These are phyloP conservation scores for Schizothorax lantsangensis DNA, from an alignment of 2,797 vertebrate genomes.

Conservation along the genomic window DNA sequence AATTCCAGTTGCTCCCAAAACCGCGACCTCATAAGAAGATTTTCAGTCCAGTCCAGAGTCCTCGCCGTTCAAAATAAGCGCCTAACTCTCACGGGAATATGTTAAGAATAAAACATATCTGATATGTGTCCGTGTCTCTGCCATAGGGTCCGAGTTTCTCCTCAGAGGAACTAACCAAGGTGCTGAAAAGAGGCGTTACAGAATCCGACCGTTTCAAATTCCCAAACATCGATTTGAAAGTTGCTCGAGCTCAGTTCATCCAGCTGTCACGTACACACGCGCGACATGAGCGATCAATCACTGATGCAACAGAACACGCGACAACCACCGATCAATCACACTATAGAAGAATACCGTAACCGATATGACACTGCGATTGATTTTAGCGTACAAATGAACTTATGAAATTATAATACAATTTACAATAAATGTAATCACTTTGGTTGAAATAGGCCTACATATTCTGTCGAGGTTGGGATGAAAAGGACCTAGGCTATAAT, in stretches of 20 bases:
- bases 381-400: background rate
- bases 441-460: background rate
- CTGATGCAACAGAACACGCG: constrained; percentile 9
- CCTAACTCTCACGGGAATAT: constrained; percentile 30
- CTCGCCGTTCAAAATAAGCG: background rate
- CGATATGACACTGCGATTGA: background rate
- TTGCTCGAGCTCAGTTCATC: constrained; percentile 1
- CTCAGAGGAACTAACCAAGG: constrained; percentile 76
- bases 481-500: background rate
- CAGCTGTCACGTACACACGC: constrained; percentile 45
- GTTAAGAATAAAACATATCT: constrained; percentile 25
- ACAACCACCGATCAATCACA: background rate
- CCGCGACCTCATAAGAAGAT: constrained; percentile 23
- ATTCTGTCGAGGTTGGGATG: background rate
- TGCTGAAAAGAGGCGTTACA: constrained; percentile 73
- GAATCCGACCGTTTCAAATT: constrained; percentile 10
- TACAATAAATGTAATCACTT: background rate
- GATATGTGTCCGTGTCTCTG: constrained; percentile 6
- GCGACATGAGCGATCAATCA: constrained; percentile 7
- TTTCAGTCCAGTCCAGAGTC: background rate
- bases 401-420: background rate
- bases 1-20: constrained; percentile 31
- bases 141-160: constrained; percentile 31
- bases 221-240: constrained; percentile 33
- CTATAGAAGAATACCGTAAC: constrained; percentile 1